A percentile compares a stretch with the other conserved stretches of the same genome.
phyloP scores from a whole-genome alignment of 1,140 invertebrate species.

The Temnothorax nylanderi region DNA sequence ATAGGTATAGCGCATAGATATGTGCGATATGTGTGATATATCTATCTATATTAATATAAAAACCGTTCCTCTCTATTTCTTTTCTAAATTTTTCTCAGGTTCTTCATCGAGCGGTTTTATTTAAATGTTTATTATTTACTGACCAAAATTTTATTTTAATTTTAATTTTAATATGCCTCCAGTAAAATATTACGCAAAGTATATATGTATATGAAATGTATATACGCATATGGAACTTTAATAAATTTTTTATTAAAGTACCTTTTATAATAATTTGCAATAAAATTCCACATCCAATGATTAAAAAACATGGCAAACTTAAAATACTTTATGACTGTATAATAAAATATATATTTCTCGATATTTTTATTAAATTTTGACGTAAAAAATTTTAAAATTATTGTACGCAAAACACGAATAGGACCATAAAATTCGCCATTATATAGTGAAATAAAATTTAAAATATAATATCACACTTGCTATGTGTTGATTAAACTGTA shows the following conservation, averaged over 20 bases:
- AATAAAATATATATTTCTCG: background rate
- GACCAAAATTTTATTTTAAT: background rate
- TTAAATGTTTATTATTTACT: background rate
- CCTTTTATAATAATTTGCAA: background rate
- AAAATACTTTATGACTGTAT: background rate
- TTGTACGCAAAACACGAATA: background rate
- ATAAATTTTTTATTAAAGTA: background rate
- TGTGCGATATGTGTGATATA: background rate
- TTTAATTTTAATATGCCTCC: background rate
- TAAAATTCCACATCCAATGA: background rate
- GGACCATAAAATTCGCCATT: background rate
- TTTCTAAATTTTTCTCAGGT: background rate
- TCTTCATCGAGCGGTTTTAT: background rate
- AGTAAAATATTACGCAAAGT: background rate
- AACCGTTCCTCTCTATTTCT: background rate
- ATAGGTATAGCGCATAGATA: background rate
- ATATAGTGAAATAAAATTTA: background rate
- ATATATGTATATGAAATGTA: too few species aligned
- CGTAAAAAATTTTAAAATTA: background rate
- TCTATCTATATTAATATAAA: conserved; percentile 45
- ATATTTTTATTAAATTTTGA: background rate
- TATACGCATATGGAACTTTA: background rate
- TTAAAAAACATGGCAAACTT: background rate
- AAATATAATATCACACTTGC: background rate
- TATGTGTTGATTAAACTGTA: background rate